phyloP scores from a whole-genome alignment of 1,140 invertebrate genomes.

The Probaryconus sp. region DNA sequence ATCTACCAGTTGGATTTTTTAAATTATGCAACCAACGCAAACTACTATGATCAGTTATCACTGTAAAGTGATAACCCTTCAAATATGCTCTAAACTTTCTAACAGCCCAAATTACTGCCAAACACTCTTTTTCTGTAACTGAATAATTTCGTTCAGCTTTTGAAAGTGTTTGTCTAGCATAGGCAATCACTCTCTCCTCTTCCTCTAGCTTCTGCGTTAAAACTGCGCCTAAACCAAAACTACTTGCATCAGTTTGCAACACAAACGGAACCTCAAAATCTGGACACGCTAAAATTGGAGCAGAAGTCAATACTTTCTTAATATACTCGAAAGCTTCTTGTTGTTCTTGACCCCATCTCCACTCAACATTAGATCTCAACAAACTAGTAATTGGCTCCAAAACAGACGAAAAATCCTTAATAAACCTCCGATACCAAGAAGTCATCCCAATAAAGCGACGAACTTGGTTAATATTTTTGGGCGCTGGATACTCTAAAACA shows the following conservation, averaged over 20 bases:
- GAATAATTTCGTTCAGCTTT: too few species aligned
- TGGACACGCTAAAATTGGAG: slow-evolving; percentile 31
- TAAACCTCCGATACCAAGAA: slow-evolving; percentile 72
- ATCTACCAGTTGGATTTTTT: too few species aligned
- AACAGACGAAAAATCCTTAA: slow-evolving; percentile 69
- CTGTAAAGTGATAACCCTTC: too few species aligned
- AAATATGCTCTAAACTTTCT: too few species aligned
- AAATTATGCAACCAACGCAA: too few species aligned
- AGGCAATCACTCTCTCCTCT: slow-evolving; percentile 63
- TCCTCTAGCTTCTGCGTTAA: slow-evolving; percentile 62
- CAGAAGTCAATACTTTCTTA: slow-evolving; percentile 1
- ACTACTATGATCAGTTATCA: too few species aligned
- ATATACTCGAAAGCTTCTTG: slow-evolving; percentile 50
- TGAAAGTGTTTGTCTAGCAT: slow-evolving; percentile 67
- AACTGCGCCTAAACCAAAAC: slow-evolving; percentile 67
- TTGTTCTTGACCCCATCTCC: slow-evolving; percentile 53
- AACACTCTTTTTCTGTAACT: too few species aligned
- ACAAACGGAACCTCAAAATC: slow-evolving; percentile 35
- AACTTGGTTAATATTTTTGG: slow-evolving; percentile 5
- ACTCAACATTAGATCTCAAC: slow-evolving; percentile 29
- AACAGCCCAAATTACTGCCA: too few species aligned
- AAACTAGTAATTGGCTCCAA: slow-evolving; percentile 65
- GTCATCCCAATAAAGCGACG: slow-evolving; percentile 75
- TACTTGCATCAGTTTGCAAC: slow-evolving; percentile 54
- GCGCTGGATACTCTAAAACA: slow-evolving; percentile 3